phyloP scores from a whole-genome alignment of 2,888 invertebrate species.

The Lycocerus yunnanus region DNA sequence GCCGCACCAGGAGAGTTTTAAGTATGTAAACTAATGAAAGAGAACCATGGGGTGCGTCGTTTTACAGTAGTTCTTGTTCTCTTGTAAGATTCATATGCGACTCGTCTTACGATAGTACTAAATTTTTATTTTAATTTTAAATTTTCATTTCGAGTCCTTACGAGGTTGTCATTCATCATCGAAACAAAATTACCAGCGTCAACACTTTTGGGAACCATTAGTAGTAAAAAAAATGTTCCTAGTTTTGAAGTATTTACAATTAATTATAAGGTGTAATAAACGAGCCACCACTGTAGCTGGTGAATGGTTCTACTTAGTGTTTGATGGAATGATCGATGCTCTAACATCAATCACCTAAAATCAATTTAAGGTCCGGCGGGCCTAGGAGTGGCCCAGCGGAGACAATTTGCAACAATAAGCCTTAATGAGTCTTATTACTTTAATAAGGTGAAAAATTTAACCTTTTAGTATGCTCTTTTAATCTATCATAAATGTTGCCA shows the following conservation, averaged over 20 bases:
- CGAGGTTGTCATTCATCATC: background rate
- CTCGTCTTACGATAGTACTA: background rate
- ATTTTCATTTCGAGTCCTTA: background rate
- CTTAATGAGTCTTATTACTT: slow-evolving; percentile 49
- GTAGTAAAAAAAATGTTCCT: background rate
- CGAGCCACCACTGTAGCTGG: slow-evolving; percentile 39
- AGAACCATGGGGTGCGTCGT: slow-evolving; percentile 44
- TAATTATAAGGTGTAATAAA: slow-evolving; percentile 15
- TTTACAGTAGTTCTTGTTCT: slow-evolving; percentile 49
- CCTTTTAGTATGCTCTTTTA: slow-evolving; percentile 13
- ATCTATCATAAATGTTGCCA: background rate
- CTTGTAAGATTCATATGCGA: slow-evolving; percentile 23
- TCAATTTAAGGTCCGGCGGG: slow-evolving; percentile 48
- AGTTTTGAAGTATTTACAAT: background rate
- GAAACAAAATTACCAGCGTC: background rate
- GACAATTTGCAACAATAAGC: slow-evolving; percentile 46
- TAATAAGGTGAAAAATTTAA: slow-evolving; percentile 42
- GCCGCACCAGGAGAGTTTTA: slow-evolving; percentile 43
- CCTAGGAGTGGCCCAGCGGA: slow-evolving; percentile 43
- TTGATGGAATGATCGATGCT: slow-evolving; percentile 50
- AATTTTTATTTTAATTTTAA: background rate
- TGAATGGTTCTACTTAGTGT: slow-evolving; percentile 49
- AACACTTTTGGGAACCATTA: background rate
- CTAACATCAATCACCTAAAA: slow-evolving; percentile 53
- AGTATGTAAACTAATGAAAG: slow-evolving; percentile 50